Evolutionary conservation across 2,888 invertebrate species (phyloP).

Genomic region (Ametastegia equiseti): DNA sequence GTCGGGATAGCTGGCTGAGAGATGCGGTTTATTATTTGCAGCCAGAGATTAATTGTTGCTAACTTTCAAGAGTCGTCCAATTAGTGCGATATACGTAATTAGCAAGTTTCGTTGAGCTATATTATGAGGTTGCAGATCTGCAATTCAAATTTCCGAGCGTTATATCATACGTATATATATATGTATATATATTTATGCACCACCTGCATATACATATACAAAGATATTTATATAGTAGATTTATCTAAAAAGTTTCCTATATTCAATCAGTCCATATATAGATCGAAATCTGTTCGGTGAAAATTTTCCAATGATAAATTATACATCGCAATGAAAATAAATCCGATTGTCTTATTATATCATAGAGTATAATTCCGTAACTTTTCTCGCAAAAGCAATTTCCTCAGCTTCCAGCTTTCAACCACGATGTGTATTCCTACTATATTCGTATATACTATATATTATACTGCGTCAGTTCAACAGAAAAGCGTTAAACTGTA

Average conservation of each 20-base stretch:
- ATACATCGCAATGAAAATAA: background rate
- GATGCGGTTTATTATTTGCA: slow-evolving; percentile 37
- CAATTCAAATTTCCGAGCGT: slow-evolving; percentile 7
- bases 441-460: too few species aligned
- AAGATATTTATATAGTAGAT: background rate
- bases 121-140: slow-evolving; percentile 30
- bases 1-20: background rate
- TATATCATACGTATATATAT: background rate
- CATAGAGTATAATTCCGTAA: too few species aligned
- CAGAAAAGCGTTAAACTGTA: slow-evolving; percentile 43
- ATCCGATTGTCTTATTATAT: too few species aligned
- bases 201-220: background rate
- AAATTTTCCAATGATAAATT: too few species aligned
- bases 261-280: too few species aligned
- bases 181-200: too few species aligned
- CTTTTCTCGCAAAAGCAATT: too few species aligned
- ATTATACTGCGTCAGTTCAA: slow-evolving; percentile 21
- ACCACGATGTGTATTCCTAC: too few species aligned
- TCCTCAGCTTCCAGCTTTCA: too few species aligned
- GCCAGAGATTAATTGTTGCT: slow-evolving; percentile 22
- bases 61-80: slow-evolving; percentile 39
- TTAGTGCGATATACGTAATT: slow-evolving; percentile 38
- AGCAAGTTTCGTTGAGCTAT: slow-evolving; percentile 13
- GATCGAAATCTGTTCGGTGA: too few species aligned
- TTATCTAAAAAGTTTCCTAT: too few species aligned